Evolutionary conservation across 2,797 vertebrate species (phyloP).

Genomic region (Acanthopagrus latus): DNA sequence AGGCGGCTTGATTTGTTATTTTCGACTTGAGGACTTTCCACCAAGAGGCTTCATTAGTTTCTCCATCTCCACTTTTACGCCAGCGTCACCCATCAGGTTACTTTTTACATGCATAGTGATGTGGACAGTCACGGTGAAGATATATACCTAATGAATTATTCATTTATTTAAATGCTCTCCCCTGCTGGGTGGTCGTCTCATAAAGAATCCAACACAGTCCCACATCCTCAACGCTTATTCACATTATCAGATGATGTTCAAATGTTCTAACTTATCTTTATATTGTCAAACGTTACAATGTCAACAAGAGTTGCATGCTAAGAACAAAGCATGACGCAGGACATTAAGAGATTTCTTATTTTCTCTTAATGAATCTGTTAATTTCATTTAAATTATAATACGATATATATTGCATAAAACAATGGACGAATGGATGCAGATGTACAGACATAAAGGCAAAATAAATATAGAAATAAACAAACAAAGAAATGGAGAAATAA

Average conservation of each 20-base stretch:
- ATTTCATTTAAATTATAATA: not conserved
- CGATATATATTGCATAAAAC: no score
- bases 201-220: not conserved
- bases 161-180: conserved; percentile 24
- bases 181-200: not conserved
- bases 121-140: conserved; percentile 2
- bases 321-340: not conserved
- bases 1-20: not conserved
- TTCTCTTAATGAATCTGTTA: not conserved
- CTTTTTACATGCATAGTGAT: conserved; percentile 5
- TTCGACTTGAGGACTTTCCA: not conserved
- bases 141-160: conserved; percentile 27
- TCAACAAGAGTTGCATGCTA: not conserved
- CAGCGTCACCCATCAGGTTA: conserved; percentile 10
- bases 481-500: no score
- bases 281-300: not conserved
- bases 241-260: not conserved
- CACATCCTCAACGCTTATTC: not conserved
- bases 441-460: no score
- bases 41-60: conserved; percentile 21
- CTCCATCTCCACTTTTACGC: not conserved
- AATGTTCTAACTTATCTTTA: not conserved
- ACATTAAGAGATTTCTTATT: conserved; percentile 9
- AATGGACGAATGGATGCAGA: no score
- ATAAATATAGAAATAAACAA: no score